Percentiles rank a stretch among this genome's conserved stretches.
phyloP scores from a whole-genome alignment of 2,888 invertebrate species.

The Augiades crinisus region DNA sequence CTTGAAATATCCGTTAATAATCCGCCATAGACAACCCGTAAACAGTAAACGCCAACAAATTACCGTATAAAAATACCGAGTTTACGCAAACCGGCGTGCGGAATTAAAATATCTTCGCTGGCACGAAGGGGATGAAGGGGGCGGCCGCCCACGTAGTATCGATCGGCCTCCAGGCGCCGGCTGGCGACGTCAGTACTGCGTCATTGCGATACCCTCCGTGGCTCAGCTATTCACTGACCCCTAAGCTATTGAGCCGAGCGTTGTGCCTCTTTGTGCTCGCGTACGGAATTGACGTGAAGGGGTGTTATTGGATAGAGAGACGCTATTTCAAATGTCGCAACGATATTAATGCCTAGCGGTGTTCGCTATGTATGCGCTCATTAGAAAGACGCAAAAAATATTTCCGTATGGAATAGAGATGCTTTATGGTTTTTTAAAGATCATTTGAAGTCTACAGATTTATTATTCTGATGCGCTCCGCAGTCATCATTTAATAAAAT shows the following conservation, averaged over 20 bases:
- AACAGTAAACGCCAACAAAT: no score
- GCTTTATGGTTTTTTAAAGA: no score
- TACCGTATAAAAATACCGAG: constrained; percentile 2
- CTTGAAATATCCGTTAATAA: no score
- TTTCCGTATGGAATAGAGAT: no score
- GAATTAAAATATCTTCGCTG: constrained; percentile 30
- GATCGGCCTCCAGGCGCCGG: constrained; percentile 66
- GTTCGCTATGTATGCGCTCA: no score
- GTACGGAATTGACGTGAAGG: constrained; percentile 16
- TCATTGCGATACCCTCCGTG: constrained; percentile 54
- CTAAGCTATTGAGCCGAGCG: constrained; percentile 19
- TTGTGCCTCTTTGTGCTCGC: constrained; percentile 18
- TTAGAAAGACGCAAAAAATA: no score
- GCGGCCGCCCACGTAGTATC: constrained; percentile 63
- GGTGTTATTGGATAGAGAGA: constrained; percentile 3
- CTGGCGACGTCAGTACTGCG: constrained; percentile 64
- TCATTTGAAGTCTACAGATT: no score
- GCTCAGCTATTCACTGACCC: constrained; percentile 19
- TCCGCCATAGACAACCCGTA: no score
- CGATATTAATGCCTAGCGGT: no score
- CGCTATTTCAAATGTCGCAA: no score
- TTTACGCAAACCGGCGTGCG: neutral
- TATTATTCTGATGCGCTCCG: no score
- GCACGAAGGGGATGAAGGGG: constrained; percentile 47
- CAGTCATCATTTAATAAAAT: no score